phyloP scores from a whole-genome alignment of 2,888 invertebrate genomes.

The Ernsta delagoae region DNA sequence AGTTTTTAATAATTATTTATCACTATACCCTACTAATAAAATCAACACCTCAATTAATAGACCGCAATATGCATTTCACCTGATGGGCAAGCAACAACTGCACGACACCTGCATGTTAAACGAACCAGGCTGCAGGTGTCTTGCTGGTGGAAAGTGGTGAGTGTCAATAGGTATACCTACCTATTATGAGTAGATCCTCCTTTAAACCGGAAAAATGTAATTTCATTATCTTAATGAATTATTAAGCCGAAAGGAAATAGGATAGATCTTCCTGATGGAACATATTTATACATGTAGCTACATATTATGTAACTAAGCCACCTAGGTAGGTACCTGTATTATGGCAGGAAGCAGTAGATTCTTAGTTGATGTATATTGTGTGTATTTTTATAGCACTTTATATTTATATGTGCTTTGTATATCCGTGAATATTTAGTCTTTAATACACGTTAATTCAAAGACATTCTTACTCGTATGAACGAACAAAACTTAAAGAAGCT shows the following conservation, averaged over 20 bases:
- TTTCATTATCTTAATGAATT: not conserved
- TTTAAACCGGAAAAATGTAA: not conserved
- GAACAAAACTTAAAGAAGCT: constrained; percentile 27
- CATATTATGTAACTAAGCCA: too few relatives aligned
- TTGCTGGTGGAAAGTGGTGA: constrained; percentile 15
- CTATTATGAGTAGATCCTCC: too few relatives aligned
- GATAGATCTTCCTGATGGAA: not conserved
- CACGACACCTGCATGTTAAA: constrained; percentile 29
- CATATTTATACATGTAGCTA: too few relatives aligned
- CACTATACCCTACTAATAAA: constrained; percentile 18
- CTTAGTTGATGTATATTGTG: too few relatives aligned
- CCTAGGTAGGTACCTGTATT: too few relatives aligned
- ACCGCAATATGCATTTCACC: constrained; percentile 12
- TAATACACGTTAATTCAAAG: constrained; percentile 14
- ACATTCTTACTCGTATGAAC: constrained; percentile 12
- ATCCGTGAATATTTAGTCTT: not conserved
- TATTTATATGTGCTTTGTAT: not conserved
- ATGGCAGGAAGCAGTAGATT: too few relatives aligned
- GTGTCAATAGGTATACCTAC: not conserved
- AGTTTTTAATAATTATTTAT: constrained; percentile 16
- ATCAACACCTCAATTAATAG: constrained; percentile 18
- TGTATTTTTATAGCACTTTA: too few relatives aligned
- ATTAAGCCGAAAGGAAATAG: not conserved
- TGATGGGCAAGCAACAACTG: constrained; percentile 22
- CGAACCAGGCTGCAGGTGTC: constrained; percentile 23